Percentiles rank a stretch among this genome's conserved stretches.
phyloP scores from a whole-genome alignment of 1,140 invertebrate species.

The Ylistrum balloti region DNA sequence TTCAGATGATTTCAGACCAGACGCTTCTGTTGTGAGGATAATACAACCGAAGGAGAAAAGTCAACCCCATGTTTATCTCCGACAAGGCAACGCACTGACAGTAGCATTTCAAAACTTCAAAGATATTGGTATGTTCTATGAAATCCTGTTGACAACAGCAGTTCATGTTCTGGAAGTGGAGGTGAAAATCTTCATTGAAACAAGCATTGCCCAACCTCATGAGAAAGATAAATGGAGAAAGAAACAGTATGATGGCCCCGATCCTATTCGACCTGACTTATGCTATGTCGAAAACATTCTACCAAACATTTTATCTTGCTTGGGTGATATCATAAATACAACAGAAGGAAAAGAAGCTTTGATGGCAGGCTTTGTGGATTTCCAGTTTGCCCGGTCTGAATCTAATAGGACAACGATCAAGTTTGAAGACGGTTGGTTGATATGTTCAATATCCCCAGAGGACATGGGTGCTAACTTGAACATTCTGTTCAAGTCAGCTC shows the following conservation, averaged over 20 bases:
- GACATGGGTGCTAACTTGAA: neutral
- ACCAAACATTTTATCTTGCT: neutral
- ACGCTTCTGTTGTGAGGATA: neutral
- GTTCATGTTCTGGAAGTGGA: conserved; percentile 6
- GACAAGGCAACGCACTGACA: neutral
- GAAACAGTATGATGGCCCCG: neutral
- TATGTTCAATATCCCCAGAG: neutral
- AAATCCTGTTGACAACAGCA: neutral
- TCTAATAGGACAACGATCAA: neutral
- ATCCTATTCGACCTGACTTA: neutral
- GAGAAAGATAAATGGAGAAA: neutral
- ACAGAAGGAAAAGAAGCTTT: neutral
- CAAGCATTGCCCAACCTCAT: neutral
- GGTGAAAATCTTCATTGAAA: neutral
- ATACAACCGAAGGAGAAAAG: neutral
- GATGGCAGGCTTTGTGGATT: neutral
- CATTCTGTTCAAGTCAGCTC: neutral
- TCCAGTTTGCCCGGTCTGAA: neutral
- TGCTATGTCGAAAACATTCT: neutral
- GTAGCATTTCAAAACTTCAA: neutral
- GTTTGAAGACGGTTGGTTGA: neutral
- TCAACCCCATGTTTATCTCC: neutral
- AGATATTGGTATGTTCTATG: neutral
- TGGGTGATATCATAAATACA: neutral
- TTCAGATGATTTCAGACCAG: neutral